Evolutionary conservation across 2,888 invertebrate genomes (phyloP).

Genomic region (Drosophila greeni): DNA sequence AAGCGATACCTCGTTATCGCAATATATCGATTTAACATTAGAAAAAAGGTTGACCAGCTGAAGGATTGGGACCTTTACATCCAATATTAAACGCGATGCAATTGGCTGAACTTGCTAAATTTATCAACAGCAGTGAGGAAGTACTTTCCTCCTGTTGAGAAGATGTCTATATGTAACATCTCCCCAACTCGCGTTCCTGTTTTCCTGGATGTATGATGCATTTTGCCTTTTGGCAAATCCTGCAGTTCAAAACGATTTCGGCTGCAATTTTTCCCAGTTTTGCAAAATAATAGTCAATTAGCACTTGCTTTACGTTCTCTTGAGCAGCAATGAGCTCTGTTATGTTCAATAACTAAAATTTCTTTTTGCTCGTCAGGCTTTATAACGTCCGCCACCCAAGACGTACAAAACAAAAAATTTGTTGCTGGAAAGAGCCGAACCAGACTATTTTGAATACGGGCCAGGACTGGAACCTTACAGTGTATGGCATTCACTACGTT

Average conservation of each 20-base stretch:
- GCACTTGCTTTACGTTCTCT: no score
- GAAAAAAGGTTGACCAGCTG: not conserved
- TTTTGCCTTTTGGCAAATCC: no score
- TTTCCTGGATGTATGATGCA: no score
- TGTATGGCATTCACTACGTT: not conserved
- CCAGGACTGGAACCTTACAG: not conserved
- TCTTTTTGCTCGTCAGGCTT: conserved; percentile 6
- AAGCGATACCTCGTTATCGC: conserved; percentile 1
- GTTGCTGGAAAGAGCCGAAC: not conserved
- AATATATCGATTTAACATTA: not conserved
- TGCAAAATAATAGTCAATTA: no score
- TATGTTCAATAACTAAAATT: not conserved
- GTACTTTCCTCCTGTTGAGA: conserved; percentile 2
- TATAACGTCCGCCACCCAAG: conserved; percentile 19
- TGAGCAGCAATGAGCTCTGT: no score
- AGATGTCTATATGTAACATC: conserved; percentile 8
- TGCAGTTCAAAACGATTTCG: no score
- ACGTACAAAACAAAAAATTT: conserved; percentile 18
- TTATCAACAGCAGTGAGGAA: conserved; percentile 12
- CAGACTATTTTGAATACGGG: not conserved
- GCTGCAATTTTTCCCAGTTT: no score
- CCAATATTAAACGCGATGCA: not conserved
- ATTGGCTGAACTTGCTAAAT: conserved; percentile 12
- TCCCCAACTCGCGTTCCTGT: conserved; percentile 1
- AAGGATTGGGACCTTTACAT: not conserved